Base-by-base conservation (phyloP, 2,888 invertebrate genomes). In the Amphipyra tragopoginis region DNA sequence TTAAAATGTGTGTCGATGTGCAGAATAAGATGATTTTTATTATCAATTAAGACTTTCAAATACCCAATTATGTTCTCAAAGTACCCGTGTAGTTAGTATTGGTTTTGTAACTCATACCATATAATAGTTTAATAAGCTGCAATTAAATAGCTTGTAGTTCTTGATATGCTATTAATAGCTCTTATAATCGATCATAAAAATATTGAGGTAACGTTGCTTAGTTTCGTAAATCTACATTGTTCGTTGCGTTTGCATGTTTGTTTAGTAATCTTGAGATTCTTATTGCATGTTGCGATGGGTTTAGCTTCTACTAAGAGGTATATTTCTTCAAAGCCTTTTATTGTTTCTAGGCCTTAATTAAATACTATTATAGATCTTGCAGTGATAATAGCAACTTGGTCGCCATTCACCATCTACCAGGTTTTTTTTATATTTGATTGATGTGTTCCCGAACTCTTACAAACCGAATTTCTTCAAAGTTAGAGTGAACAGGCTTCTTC, bases 71-170 rank as follows among this genome's bases (percentile, higher is more conserved):
- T 45, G 40, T 36, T 9, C 29, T 36, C 9, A 38, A 60, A 61
- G n/a, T 15, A 14, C 26, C 58, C 38, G 13, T 51, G 9, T 21
- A 34, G 14, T 34, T 44, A 8, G 15, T 54, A 61, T 72, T 40
- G 62, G 51, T 64, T 64, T 73, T 60, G 69, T 51, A 72, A 72
- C 59, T 9, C 15, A 39, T 15, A 49, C 26, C 39, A 42, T 65
- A n/a, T 40, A 58, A 42, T 13, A 51, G 29, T 9, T 10, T 36
- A 39, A 45, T 53, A 50, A 53, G 11, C 5, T 34, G 13, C 29
- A 64, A 67, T 72, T 68, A 58, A 51, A 38, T 38, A 49, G 9
- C 50, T 44, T 44, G 15, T 0, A 57, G 36, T n/a, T 45, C 43
- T 52, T 58, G 36, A 52, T 47, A 55, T 21, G 47, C 14, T 49